Conservation (phyloP, 2,888 invertebrate species). For the Timema podura region DNA sequence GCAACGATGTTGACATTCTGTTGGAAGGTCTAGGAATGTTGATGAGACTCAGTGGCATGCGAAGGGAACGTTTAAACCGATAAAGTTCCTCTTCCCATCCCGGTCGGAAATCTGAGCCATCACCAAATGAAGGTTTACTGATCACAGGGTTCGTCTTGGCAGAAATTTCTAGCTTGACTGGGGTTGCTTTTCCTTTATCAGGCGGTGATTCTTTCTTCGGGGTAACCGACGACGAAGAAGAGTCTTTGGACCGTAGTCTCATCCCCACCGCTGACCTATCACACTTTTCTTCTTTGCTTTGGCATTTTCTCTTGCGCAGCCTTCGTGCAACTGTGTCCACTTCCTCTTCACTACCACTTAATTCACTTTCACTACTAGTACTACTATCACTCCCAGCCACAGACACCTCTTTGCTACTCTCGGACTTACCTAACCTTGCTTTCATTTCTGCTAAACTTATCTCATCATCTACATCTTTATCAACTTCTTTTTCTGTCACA, state of each 20-base stretch:
- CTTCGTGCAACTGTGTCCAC: slow-evolving; percentile 42
- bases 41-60: slow-evolving; percentile 77
- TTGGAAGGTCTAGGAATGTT: slow-evolving; percentile 63
- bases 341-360: slow-evolving; percentile 36
- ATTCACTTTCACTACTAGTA: slow-evolving; percentile 34
- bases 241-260: slow-evolving; percentile 41
- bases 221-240: not conserved
- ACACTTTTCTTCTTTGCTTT: slow-evolving; percentile 36
- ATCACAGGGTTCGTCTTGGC: slow-evolving; percentile 19
- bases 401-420: slow-evolving; percentile 47
- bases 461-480: slow-evolving; percentile 38
- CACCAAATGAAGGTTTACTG: slow-evolving; percentile 49
- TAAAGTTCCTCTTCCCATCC: slow-evolving; percentile 83
- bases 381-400: slow-evolving; percentile 27
- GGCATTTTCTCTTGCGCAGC: slow-evolving; percentile 41
- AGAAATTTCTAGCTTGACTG: slow-evolving; percentile 36
- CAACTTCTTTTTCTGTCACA: slow-evolving; percentile 16
- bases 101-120: slow-evolving; percentile 68
- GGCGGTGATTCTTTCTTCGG: slow-evolving; percentile 34
- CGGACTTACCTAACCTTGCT: slow-evolving; percentile 44
- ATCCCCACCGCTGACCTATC: slow-evolving; percentile 36
- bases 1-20: slow-evolving; percentile 64
- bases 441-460: slow-evolving; percentile 43
- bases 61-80: slow-evolving; percentile 73
- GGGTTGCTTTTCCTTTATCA: slow-evolving; percentile 36